Evolutionary conservation across 2,888 invertebrate species (phyloP), one percentile per base, ranked within the genome.

Genomic region (Apocheima hispidaria): DNA sequence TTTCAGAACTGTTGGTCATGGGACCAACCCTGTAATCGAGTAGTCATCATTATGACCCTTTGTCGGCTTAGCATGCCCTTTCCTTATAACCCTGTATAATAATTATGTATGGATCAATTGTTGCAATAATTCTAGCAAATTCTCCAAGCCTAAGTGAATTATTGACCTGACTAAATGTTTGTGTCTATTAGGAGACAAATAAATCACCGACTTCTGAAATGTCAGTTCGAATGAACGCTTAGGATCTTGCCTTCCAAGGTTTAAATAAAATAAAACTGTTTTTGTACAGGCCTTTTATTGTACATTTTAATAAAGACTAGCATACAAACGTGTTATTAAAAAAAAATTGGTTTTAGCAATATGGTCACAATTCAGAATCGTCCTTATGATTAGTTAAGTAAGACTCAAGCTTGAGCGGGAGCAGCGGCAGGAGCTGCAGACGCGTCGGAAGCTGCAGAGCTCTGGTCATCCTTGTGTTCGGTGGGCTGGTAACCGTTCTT

Each of bases 401-500:
- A 23, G 14, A 2, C 38, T 74, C 66, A 75, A 40, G 69, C 66
- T 65, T 73, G 51, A 26, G 71, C 54, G n/a, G 52, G 38, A 23
- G 59, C 53, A 2, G 58, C 53, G 7, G 52, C 18, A 10, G 51
- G 18, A 30, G 36, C 35, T 10, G 49, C 23, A 6, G 57, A n/a
- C 3, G 35, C 53, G 4, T 14, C 33, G n/a, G 49, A 44, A 2
- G 43, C 54, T 2, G 36, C 43, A 12, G 54, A 4, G 12, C 12
- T 43, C 49, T 79, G 73, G 18, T 70, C 72, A 18, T 72, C 78
- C 10, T 78, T 83, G 26, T 86, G 83, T 64, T 92, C 90, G 1
- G 81, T 81, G 30, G 93, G 93, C 64, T 93, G 93, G 89, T 94
- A 95, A 41, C 95, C 95, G 67, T 94, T 93, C 81, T 95, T 94